Base-by-base conservation (phyloP, 2,888 invertebrate genomes). In the Pollenia labialis region DNA sequence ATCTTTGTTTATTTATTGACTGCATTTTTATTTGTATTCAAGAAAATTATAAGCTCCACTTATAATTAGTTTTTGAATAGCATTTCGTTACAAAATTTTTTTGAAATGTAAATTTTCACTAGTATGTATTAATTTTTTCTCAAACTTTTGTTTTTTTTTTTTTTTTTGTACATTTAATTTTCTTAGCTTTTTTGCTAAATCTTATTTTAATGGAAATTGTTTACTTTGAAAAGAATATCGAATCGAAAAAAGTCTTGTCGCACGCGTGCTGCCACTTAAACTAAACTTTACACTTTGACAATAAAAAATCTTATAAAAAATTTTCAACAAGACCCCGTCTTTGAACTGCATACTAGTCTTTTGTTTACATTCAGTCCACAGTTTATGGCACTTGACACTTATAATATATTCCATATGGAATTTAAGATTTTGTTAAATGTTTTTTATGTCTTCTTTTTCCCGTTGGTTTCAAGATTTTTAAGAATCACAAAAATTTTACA, bases 271-370 rank as follows among this genome's bases (percentile, higher is more conserved):
- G 68, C 56, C 85, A 74, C 75, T 82, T 80, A 54, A 79, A 82
- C 72, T 75, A 75, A 82, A 85, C 79, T 85, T 64, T 68, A 85
- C 85, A 85, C 79, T 82, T 85, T 85, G 74, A 82, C 82, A 82
- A 74, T 18, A 44, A 75, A 82, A 74, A 79, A 85, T 85, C 79
- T 68, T 82, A 79, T 85, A 82, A 82, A 11, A 75, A 32, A 60
- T 62, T 68, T 79, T 50, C 23, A 12, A 14, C n/a, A n/a, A 52
- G 16, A 60, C 14, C 18, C 50, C n/a, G 58, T 64, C 62, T 76
- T 83, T 48, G 50, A n/a, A 68, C 68, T 52, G 14, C 56, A 72
- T 62, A 18, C 18, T 50, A 62, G n/a, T 23, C 23, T 69, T 60
- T 52, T 62, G 58, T 56, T 18, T 23, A 12, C 42, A 58, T 58